Evolutionary conservation across 1,140 invertebrate genomes (phyloP), one percentile per base, ranked within the genome.

Genomic region (Marisa cornuarietis): DNA sequence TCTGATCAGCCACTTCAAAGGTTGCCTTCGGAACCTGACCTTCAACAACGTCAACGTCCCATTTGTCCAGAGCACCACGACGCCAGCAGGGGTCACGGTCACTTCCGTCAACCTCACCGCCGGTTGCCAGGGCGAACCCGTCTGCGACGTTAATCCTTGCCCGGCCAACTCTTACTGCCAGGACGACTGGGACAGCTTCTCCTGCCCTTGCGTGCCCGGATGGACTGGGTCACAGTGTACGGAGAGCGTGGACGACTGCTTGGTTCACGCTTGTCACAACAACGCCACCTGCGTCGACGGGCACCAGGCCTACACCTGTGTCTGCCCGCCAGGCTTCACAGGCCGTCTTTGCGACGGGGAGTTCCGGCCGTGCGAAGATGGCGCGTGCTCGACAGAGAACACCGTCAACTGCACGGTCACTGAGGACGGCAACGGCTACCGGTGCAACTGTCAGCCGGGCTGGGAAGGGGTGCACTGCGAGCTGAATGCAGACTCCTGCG

Each of bases 111-210:
- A 75, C 24, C 62, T 85, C 20, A 22, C n/a, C 13, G 20, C 58
- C 61, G 81, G 83, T 80, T 88, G 87, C 78, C 79, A 80, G 66
- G 98, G 87, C 91, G 96, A 98, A 88, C 95, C 98, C 89, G 96
- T 98, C 89, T 98, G 97, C 91, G 94, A 95, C 82, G 95, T 95
- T 61, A 95, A 96, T 90, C 96, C 96, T 0, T 99, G 97, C 89
- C 93, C 95, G 78, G 97, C 97, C 87, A 95, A 96, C 0, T 96
- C 96, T 11, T 82, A 77, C 66, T 99, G 97, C 87, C 93, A 96
- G 73, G 96, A 98, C 77, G 66, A 87, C 92, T 83, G 83, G 81
- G 83, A 83, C 74, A 31, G 18, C 16, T 82, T 81, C 68, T 31
- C 61, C 14, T 99, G 97, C 88, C 97, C 97, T 85, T 99, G 97